These are phyloP conservation scores for Tolypeutes matacus DNA, from an alignment of 2,797 vertebrate species.

Conservation along the genomic window DNA sequence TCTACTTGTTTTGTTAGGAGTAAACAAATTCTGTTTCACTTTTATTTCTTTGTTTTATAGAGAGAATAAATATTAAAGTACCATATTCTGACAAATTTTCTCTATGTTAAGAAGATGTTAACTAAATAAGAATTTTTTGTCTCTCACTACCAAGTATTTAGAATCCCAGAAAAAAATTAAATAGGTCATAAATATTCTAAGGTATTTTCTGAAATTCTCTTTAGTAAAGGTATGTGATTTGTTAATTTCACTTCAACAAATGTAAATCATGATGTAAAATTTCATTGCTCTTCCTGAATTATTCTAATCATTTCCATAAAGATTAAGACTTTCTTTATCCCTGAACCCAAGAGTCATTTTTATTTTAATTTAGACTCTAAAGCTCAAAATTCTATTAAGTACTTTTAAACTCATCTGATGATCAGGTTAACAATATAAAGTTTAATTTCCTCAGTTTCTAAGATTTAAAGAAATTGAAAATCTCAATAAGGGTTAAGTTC, in stretches of 20 bases:
- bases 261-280: conserved; percentile 33
- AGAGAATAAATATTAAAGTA: not conserved
- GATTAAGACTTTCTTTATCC: conserved; percentile 48
- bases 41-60: conserved; percentile 37
- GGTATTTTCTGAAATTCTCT: conserved; percentile 10
- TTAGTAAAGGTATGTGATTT: conserved; percentile 40
- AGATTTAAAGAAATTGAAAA: conserved; percentile 63
- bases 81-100: not conserved
- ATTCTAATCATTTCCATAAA: conserved; percentile 49
- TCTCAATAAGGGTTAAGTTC: conserved; percentile 47
- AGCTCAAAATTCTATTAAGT: conserved; percentile 56
- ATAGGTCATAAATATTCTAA: not conserved
- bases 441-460: conserved; percentile 34
- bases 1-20: not conserved
- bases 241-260: conserved; percentile 37
- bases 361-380: conserved; percentile 60
- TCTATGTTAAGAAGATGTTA: not conserved
- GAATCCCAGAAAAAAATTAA: conserved; percentile 11
- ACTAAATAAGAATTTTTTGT: not conserved
- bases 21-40: not conserved
- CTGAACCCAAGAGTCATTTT: conserved; percentile 38
- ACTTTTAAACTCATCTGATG: conserved; percentile 44
- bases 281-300: conserved; percentile 29
- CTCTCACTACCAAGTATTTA: conserved; percentile 29
- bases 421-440: conserved; percentile 52